These are phyloP conservation scores for Cairina moschata DNA, from an alignment of 2,113 vertebrate genomes.

Conservation along the genomic window DNA sequence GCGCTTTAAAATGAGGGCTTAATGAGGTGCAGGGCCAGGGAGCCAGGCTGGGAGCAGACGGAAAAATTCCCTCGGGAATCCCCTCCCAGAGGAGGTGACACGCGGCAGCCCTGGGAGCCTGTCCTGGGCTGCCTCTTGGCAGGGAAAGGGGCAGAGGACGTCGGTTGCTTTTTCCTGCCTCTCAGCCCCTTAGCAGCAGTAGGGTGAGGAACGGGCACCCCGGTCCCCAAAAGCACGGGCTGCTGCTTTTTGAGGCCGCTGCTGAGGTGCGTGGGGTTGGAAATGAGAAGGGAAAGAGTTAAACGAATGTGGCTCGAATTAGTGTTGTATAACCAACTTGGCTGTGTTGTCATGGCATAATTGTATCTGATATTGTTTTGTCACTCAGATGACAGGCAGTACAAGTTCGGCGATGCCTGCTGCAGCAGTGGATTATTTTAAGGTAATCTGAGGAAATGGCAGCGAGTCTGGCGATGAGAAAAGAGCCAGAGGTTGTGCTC, in stretches of 20 bases:
- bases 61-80: neutral
- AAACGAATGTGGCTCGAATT: neutral
- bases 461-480: neutral
- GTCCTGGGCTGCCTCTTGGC: neutral
- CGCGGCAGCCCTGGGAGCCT: neutral
- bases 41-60: neutral
- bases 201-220: neutral
- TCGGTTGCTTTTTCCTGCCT: neutral
- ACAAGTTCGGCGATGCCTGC: neutral
- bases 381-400: neutral
- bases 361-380: neutral
- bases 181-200: accelerated
- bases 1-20: neutral
- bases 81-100: neutral
- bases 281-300: neutral
- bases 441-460: neutral
- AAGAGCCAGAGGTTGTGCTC: neutral
- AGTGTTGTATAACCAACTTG: neutral
- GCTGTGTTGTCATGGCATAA: neutral
- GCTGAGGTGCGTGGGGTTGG: neutral
- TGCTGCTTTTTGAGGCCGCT: neutral
- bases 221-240: neutral
- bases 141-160: neutral
- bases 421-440: neutral
- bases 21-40: neutral